Percentiles rank a stretch among this genome's conserved stretches.
Evolutionary conservation across 2,797 vertebrate genomes (phyloP).

Genomic region (Falco peregrinus): DNA sequence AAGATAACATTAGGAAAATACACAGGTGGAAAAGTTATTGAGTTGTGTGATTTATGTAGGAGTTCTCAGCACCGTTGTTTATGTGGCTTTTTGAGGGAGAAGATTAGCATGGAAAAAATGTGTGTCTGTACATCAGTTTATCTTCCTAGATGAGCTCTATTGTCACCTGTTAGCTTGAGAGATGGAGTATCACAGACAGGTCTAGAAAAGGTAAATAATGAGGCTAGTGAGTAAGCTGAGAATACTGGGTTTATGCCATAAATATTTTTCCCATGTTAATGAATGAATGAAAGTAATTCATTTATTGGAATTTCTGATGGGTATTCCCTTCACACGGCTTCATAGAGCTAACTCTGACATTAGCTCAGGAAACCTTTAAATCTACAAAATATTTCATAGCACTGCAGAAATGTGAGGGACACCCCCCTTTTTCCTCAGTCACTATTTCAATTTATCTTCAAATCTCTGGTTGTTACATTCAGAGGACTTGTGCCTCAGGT

Average conservation of each 20-base stretch:
- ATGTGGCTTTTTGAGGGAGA: not conserved
- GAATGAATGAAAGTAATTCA: not conserved
- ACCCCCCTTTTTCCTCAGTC: not conserved
- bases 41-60: conserved; percentile 36
- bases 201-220: not conserved
- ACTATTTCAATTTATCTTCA: not conserved
- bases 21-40: not conserved
- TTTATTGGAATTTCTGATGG: not conserved
- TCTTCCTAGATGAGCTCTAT: not conserved
- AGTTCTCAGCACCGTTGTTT: not conserved
- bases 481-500: fast-evolving
- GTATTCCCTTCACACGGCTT: not conserved
- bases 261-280: not conserved
- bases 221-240: not conserved
- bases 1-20: not conserved
- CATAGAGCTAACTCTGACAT: not conserved
- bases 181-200: not conserved
- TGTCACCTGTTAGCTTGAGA: not conserved
- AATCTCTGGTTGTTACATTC: not conserved
- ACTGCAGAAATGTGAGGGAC: not conserved
- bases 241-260: not conserved
- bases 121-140: not conserved
- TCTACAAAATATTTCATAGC: not conserved
- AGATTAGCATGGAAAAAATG: not conserved
- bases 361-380: not conserved